Conservation (phyloP, 1,140 invertebrate species). For the Diprion similis region DNA sequence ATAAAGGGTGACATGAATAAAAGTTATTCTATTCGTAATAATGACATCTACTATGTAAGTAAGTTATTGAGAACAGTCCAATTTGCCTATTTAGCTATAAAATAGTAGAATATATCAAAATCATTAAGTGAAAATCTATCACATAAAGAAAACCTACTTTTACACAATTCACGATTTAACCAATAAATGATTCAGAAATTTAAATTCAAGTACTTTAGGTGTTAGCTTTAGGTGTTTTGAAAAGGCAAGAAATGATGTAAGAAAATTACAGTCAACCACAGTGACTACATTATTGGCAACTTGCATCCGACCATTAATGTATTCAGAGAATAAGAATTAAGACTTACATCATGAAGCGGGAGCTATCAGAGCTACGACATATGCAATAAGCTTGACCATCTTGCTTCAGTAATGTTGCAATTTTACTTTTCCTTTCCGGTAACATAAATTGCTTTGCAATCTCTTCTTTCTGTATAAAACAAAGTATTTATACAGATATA, state of each 20-base stretch:
- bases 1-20: too few relatives aligned
- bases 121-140: background rate
- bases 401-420: slow-evolving; percentile 86
- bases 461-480: slow-evolving; percentile 77
- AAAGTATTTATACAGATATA: background rate
- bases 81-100: too few relatives aligned
- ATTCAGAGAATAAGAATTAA: slow-evolving; percentile 16
- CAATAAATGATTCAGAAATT: too few relatives aligned
- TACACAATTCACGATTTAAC: too few relatives aligned
- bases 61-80: too few relatives aligned
- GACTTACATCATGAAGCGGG: slow-evolving; percentile 94
- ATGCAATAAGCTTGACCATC: slow-evolving; percentile 93
- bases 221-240: too few relatives aligned
- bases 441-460: slow-evolving; percentile 89
- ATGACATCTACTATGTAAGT: too few relatives aligned
- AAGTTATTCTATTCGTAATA: too few relatives aligned
- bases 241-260: too few relatives aligned
- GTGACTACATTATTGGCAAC: background rate
- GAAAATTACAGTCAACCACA: too few relatives aligned
- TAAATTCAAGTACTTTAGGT: too few relatives aligned
- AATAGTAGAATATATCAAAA: background rate
- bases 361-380: slow-evolving; percentile 90
- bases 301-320: background rate
- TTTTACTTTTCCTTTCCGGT: slow-evolving; percentile 90
- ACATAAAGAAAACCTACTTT: too few relatives aligned